Conservation (phyloP, 2,888 invertebrate species). For the Clistopyga incitator region DNA sequence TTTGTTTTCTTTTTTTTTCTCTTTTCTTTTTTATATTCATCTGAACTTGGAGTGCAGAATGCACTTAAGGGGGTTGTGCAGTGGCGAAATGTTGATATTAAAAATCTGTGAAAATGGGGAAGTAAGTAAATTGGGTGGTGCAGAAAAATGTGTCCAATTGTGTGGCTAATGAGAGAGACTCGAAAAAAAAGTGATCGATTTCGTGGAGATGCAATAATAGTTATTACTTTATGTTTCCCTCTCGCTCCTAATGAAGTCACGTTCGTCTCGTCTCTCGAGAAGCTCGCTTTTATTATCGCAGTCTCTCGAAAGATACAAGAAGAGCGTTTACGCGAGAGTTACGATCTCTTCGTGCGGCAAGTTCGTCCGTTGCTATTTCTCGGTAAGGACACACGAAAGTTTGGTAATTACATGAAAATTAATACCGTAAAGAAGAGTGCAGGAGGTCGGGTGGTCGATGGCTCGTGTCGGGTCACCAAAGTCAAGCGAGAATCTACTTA, state of each 20-base stretch:
- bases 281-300: background rate
- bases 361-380: constrained; percentile 33
- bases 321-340: constrained; percentile 34
- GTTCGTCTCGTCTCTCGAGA: background rate
- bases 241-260: background rate
- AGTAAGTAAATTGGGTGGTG: too few relatives aligned
- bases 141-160: too few relatives aligned
- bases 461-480: constrained; percentile 1
- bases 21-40: background rate
- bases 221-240: background rate
- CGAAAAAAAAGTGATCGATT: too few relatives aligned
- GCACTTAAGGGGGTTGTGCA: too few relatives aligned
- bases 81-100: too few relatives aligned
- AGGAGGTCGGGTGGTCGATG: background rate
- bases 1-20: background rate
- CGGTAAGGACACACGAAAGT: constrained; percentile 42
- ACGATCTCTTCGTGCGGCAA: constrained; percentile 15
- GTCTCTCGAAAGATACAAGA: constrained; percentile 11
- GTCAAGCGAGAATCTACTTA: constrained; percentile 52
- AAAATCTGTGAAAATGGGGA: too few relatives aligned
- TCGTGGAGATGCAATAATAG: background rate
- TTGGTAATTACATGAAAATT: constrained; percentile 56
- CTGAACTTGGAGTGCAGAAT: too few relatives aligned
- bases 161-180: too few relatives aligned
- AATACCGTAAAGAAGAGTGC: constrained; percentile 41